Base-by-base conservation (phyloP, 2,113 vertebrate genomes). In the Nyctereutes procyonoides region DNA sequence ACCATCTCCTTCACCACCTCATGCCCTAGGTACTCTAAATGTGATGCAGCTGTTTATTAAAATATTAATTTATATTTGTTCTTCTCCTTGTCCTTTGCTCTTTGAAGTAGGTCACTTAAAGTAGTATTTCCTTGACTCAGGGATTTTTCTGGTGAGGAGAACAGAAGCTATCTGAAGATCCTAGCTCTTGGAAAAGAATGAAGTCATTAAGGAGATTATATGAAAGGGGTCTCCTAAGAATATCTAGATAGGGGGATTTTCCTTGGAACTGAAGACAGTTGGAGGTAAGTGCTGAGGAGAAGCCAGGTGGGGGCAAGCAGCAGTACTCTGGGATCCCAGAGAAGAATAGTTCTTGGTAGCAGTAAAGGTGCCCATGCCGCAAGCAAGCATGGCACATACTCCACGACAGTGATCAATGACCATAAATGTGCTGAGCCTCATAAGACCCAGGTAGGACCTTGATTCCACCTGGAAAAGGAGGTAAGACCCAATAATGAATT, bases 91-190 rank as follows among this genome's bases (percentile, higher is more conserved):
- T 62, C 43, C 5, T 20, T 65, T 67, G 76, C 14, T 82, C 32
- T 77, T 90, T 83, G n/a, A 96, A 95, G 35, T 85, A 90, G 55
- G 38, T 56, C 58, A 91, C 26, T 43, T 55, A n/a, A 63, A 60
- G 43, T 77, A n/a, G 38, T 30, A 51, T 63, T 95, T 91, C 38
- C 58, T 93, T 88, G 53, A 96, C 65, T 90, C 20, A 6, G 67
- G 77, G 16, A 93, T 90, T 90, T 96, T 94, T 83, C 60, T 43
- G 53, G 32, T 88, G 55, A 63, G 73, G 53, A 88, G 93, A 83
- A 67, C 28, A 81, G 62, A 76, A 56, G 43, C 32, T 81, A 32
- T 58, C 58, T 48, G 8, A 92, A 84, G 51, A 95, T 51, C 30
- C n/a, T 8, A 56, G 51, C 16, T 82, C 43, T 90, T 62, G 71